A percentile compares a stretch with the other conserved stretches of the same genome.
phyloP scores from a whole-genome alignment of 2,888 invertebrate genomes.

The Electrophaes corylata region DNA sequence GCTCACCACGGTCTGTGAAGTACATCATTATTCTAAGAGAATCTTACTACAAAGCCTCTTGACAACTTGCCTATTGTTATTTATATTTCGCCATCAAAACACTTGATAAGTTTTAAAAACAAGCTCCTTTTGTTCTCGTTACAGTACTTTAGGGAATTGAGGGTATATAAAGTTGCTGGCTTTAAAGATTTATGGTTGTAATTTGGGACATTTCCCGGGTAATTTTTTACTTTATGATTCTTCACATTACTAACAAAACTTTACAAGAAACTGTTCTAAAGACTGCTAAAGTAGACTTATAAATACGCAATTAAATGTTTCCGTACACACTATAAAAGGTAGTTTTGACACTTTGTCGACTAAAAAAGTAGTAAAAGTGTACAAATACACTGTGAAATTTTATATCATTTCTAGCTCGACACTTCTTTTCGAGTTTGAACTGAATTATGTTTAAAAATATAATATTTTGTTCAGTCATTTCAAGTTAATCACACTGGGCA shows the following conservation, averaged over 20 bases:
- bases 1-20: not conserved
- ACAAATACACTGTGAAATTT: too few species aligned
- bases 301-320: too few species aligned
- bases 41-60: not conserved
- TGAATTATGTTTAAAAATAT: not conserved
- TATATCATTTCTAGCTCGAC: too few species aligned
- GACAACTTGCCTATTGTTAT: slow-evolving; percentile 15
- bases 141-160: slow-evolving; percentile 29
- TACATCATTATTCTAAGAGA: slow-evolving; percentile 11
- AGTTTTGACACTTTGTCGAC: too few species aligned
- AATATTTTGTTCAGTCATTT: not conserved
- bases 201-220: slow-evolving; percentile 11
- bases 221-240: slow-evolving; percentile 4
- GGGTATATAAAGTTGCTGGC: slow-evolving; percentile 22
- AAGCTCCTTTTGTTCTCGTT: slow-evolving; percentile 19
- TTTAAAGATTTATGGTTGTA: slow-evolving; percentile 26
- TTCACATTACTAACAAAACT: not conserved
- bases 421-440: not conserved
- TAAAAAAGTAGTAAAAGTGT: not conserved
- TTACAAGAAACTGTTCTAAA: not conserved
- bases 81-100: slow-evolving; percentile 28
- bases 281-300: not conserved
- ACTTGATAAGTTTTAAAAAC: slow-evolving; percentile 30
- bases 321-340: too few species aligned
- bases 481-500: slow-evolving; percentile 12